These are phyloP conservation scores for Naja naja DNA, from an alignment of 2,113 vertebrate genomes.

Conservation along the genomic window DNA sequence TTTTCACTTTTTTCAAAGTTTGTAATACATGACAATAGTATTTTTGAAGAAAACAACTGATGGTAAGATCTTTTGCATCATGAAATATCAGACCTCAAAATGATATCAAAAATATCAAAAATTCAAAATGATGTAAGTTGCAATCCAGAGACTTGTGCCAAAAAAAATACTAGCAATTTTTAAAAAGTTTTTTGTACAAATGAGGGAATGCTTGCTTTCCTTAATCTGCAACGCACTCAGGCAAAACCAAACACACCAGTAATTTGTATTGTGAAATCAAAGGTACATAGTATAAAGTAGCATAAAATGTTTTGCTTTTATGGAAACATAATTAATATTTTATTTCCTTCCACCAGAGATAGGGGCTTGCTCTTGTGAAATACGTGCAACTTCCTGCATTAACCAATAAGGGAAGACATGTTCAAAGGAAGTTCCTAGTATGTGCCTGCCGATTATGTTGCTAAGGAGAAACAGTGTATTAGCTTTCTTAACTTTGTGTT, in stretches of 20 bases:
- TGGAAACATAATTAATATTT: background rate
- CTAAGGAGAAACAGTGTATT: background rate
- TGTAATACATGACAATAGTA: background rate
- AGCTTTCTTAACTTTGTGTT: background rate
- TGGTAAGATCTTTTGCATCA: background rate
- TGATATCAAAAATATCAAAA: background rate
- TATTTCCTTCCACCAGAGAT: background rate
- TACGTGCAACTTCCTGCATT: background rate
- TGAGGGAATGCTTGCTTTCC: background rate
- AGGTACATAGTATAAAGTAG: background rate
- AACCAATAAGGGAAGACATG: background rate
- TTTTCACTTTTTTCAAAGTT: background rate
- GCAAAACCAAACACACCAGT: too few species aligned
- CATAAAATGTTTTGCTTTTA: background rate
- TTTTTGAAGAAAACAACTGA: background rate
- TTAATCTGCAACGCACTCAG: background rate
- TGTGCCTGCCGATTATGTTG: background rate
- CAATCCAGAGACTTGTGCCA: background rate
- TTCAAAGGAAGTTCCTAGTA: background rate
- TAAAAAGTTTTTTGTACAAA: background rate
- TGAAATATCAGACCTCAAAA: background rate
- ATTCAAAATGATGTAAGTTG: background rate
- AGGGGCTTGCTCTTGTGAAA: background rate
- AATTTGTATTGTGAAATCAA: background rate
- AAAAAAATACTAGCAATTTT: background rate